Conservation (phyloP, 2,797 vertebrate species). For the Dromococcyx pavoninus region DNA sequence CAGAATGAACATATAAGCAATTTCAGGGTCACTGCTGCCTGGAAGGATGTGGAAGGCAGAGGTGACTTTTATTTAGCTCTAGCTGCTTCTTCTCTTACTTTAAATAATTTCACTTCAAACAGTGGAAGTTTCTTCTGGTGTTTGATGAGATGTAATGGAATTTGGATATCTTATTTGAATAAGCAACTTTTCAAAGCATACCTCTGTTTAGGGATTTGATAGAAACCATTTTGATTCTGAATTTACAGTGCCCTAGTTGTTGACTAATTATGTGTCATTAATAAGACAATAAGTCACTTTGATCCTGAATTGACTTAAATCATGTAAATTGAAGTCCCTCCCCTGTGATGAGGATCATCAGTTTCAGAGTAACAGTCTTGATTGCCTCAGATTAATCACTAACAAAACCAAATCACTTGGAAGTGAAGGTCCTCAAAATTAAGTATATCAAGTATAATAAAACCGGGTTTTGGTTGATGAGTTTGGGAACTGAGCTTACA, state of each 20-base stretch:
- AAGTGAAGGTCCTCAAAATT: neutral
- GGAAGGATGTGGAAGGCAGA: neutral
- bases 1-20: neutral
- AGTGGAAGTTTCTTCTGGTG: neutral
- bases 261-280: neutral
- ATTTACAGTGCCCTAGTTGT: neutral
- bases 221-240: neutral
- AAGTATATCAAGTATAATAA: neutral
- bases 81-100: neutral
- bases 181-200: neutral
- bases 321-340: neutral
- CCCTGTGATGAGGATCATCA: neutral
- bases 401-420: neutral
- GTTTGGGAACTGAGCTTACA: neutral
- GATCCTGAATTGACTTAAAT: neutral
- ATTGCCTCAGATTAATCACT: neutral
- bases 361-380: neutral
- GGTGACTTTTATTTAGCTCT: neutral
- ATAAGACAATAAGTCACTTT: neutral
- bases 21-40: neutral
- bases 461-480: neutral
- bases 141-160: neutral
- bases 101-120: neutral
- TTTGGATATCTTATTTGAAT: neutral
- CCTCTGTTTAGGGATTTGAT: neutral